A percentile compares a stretch with the other conserved stretches of the same genome.
These are phyloP conservation scores for Agrochola litura DNA, from an alignment of 2,888 invertebrate genomes.

Conservation along the genomic window DNA sequence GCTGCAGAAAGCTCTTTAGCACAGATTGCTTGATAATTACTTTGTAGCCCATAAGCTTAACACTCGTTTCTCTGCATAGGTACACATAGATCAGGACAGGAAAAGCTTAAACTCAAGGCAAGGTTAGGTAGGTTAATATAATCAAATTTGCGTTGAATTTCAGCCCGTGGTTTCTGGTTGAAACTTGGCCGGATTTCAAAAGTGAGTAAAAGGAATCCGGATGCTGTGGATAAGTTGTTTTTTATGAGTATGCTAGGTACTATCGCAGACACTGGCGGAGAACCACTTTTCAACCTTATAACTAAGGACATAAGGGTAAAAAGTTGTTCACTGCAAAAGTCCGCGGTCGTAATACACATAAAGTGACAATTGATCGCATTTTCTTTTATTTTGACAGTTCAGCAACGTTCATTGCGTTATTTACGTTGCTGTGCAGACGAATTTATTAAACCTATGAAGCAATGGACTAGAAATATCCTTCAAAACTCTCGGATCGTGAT, in stretches of 20 bases:
- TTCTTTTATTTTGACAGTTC: not conserved
- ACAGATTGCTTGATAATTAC: constrained; percentile 39
- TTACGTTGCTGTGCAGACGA: not conserved
- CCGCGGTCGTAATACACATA: not conserved
- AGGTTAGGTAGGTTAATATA: constrained; percentile 25
- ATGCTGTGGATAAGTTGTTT: constrained; percentile 14
- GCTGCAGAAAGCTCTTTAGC: constrained; percentile 34
- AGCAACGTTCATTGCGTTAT: not conserved
- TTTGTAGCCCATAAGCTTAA: not conserved
- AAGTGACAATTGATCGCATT: not conserved
- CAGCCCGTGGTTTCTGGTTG: constrained; percentile 37
- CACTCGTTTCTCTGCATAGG: constrained; percentile 3
- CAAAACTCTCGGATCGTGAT: not conserved
- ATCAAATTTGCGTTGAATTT: constrained; percentile 45
- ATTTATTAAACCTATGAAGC: not conserved
- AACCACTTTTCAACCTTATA: too few species aligned
- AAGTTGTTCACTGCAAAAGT: too few species aligned
- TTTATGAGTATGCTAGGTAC: not conserved
- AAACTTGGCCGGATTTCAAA: constrained; percentile 58
- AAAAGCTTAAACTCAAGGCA: constrained; percentile 21
- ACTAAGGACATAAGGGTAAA: too few species aligned
- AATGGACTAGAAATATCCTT: not conserved
- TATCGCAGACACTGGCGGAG: too few species aligned
- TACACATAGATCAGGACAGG: constrained; percentile 9
- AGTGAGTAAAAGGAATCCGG: constrained; percentile 30